phyloP scores from a whole-genome alignment of 2,797 vertebrate genomes.

The Novumbra hubbsi region DNA sequence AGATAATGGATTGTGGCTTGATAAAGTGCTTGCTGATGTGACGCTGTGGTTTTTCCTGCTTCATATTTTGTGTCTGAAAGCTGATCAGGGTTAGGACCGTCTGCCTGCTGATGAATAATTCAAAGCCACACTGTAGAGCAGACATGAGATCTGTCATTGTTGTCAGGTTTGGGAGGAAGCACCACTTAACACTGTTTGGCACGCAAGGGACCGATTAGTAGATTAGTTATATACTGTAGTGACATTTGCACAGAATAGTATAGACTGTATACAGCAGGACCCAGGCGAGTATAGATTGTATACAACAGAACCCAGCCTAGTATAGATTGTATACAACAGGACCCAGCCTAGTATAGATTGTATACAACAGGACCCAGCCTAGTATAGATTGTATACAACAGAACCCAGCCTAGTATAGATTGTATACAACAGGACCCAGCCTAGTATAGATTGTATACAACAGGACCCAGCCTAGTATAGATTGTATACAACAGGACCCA shows the following conservation, averaged over 20 bases:
- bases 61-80: not conserved
- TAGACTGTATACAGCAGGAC: not conserved
- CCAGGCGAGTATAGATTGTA: not conserved
- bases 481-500: not conserved
- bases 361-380: not conserved
- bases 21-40: not conserved
- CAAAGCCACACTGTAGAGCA: not conserved
- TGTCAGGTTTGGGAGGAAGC: slow-evolving; percentile 12
- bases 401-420: not conserved
- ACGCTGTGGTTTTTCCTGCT: not conserved
- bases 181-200: slow-evolving; percentile 5
- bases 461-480: not conserved
- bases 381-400: not conserved
- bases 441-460: not conserved
- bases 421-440: not conserved
- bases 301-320: not conserved
- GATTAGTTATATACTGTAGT: too few species aligned
- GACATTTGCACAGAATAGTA: too few species aligned
- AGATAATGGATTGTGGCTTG: not conserved
- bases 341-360: not conserved
- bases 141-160: slow-evolving; percentile 17
- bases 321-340: not conserved
- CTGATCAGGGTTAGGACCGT: not conserved
- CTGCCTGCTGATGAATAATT: slow-evolving; percentile 11
- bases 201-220: not conserved